Conservation (phyloP, 2,113 vertebrate genomes). For the Mesoclemmys tuberculata region DNA sequence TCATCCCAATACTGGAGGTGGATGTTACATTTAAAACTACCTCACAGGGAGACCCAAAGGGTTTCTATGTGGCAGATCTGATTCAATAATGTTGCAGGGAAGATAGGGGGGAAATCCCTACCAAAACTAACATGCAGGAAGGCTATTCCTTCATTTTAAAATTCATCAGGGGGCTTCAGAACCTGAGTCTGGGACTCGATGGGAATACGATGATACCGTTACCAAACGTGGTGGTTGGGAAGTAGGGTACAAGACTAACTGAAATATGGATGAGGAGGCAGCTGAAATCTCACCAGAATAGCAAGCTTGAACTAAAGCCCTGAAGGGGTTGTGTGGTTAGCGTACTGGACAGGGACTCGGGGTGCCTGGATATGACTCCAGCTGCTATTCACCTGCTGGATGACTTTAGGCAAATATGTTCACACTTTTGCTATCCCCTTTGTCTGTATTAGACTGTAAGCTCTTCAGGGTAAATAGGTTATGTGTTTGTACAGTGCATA, state of each 20-base stretch:
- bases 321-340: background rate
- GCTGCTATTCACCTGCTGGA: too few species aligned
- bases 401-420: background rate
- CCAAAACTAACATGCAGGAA: background rate
- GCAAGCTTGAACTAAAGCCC: background rate
- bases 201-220: background rate
- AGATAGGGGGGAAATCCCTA: background rate
- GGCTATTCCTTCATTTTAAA: background rate
- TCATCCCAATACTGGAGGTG: background rate
- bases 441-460: too few species aligned
- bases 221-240: background rate
- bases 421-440: too few species aligned
- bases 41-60: background rate
- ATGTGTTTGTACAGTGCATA: too few species aligned
- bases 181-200: background rate
- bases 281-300: background rate
- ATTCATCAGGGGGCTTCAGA: background rate
- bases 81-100: background rate
- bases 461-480: too few species aligned
- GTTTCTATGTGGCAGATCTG: background rate
- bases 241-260: background rate
- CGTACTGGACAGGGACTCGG: background rate
- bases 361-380: background rate
- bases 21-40: background rate
- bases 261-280: background rate